Conservation (phyloP, 2,113 vertebrate species). For the Paralichthys olivaceus region DNA sequence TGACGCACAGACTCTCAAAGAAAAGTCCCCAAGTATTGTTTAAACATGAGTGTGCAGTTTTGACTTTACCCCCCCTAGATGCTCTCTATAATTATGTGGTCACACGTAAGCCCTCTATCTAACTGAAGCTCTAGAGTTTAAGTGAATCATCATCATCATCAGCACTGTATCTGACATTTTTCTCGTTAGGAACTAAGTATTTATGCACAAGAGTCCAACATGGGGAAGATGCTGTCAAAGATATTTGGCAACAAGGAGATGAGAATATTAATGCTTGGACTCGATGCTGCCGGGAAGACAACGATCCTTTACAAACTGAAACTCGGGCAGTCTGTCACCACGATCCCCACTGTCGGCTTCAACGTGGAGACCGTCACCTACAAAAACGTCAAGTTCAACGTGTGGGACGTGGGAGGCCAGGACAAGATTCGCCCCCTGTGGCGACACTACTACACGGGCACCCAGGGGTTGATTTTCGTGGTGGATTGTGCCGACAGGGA, state of each 20-base stretch:
- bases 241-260: conserved; percentile 99
- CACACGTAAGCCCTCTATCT: conserved; percentile 35
- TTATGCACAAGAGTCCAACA: conserved; percentile 86
- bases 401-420: conserved; percentile 99
- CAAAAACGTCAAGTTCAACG: conserved; percentile 99
- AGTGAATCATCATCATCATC: conserved; percentile 14
- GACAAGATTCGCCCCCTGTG: conserved; percentile 99
- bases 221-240: conserved; percentile 99
- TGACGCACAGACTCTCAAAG: conserved; percentile 28
- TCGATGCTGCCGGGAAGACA: conserved; percentile 98
- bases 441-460: conserved; percentile 99
- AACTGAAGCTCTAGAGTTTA: conserved; percentile 19
- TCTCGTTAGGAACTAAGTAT: conserved; percentile 65
- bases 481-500: conserved; percentile 99
- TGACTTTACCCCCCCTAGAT: conserved; percentile 15
- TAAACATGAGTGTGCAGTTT: conserved; percentile 56
- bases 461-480: conserved; percentile 98
- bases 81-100: conserved; percentile 54
- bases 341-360: conserved; percentile 98
- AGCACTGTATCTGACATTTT: conserved; percentile 32
- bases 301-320: conserved; percentile 99
- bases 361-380: conserved; percentile 99
- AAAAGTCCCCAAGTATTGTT: conserved; percentile 1
- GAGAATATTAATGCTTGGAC: conserved; percentile 99
- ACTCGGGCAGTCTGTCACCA: conserved; percentile 98